Base-by-base conservation (phyloP, 2,888 invertebrate species). In the Fissipunctia ypsillon region DNA sequence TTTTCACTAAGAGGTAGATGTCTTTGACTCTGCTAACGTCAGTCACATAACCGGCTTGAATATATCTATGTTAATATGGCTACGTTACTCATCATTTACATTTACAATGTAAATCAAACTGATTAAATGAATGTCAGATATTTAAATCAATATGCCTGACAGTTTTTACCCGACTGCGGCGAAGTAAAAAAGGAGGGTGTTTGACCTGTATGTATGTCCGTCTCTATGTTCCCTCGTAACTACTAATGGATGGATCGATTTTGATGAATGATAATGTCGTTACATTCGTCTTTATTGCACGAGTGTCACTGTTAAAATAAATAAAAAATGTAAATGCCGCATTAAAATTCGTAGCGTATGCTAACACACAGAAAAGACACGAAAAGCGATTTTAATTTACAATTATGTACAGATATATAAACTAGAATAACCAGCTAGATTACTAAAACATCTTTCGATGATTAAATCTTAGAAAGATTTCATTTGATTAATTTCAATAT, bases 11-110 rank as follows among this genome's bases (percentile, higher is more conserved):
- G 57, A 78, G 78, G 48, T 75, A 65, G 57, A 78, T 80, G 48
- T 75, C 76, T 66, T 75, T 78, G 68, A 69, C 81, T 80, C 41
- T 43, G 35, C 48, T 5, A 4, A 59, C 43, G n/a, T 35, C n/a
- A 35, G 1, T 4, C 10, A n/a, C 5, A 43, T 16, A 81, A 80
- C 65, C 65, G 60, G 80, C 25, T 81, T 61, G n/a, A 77, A 35
- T 12, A 70, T 71, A 80, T 31, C 1, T 64, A 56, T 59, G 48
- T 59, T 54, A 76, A 76, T 59, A 61, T 74, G 41, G 22, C 31
- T 61, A 43, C 35, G 57, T 22, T 76, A 57, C 41, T 38, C 38
- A n/a, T 38, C 16, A 78, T 19, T 68, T 65, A 50, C 31, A 74
- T 66, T 57, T 19, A 59, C 19, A 66, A 43, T 66, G 28, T 67